These are phyloP conservation scores for Parthenolecanium corni DNA, from an alignment of 2,888 invertebrate species.

Conservation along the genomic window DNA sequence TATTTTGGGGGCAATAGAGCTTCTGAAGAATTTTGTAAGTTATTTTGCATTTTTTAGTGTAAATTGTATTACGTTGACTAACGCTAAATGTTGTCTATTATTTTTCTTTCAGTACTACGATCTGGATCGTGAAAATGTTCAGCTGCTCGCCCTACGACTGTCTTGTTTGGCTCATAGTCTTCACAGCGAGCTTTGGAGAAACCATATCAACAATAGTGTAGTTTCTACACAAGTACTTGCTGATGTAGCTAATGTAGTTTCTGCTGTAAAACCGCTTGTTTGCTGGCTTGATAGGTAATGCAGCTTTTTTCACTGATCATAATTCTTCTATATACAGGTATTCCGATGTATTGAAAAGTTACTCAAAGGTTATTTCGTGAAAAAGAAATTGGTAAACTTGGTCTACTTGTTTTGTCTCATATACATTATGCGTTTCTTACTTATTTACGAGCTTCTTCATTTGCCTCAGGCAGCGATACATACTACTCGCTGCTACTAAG, in stretches of 20 bases:
- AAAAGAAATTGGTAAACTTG: too few relatives aligned
- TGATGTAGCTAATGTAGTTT: slow-evolving; percentile 73
- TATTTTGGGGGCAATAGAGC: slow-evolving; percentile 82
- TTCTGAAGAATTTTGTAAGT: slow-evolving; percentile 75
- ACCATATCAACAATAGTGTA: slow-evolving; percentile 45
- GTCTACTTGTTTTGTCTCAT: too few relatives aligned
- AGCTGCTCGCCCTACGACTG: slow-evolving; percentile 72
- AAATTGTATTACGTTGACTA: neutral
- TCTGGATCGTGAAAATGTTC: slow-evolving; percentile 80
- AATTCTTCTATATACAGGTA: too few relatives aligned
- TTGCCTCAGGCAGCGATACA: slow-evolving; percentile 1
- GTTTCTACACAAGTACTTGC: slow-evolving; percentile 70
- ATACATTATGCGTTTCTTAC: too few relatives aligned
- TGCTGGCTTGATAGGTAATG: slow-evolving; percentile 77
- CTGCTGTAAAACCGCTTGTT: slow-evolving; percentile 72
- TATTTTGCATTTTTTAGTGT: neutral
- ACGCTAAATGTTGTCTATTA: neutral
- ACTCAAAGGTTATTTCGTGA: too few relatives aligned
- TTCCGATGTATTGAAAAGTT: too few relatives aligned
- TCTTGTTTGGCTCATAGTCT: slow-evolving; percentile 71
- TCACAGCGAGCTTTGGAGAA: slow-evolving; percentile 53
- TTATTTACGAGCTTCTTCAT: too few relatives aligned
- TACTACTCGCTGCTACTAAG: neutral
- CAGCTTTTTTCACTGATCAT: neutral
- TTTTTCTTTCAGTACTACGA: slow-evolving; percentile 65